phyloP scores from a whole-genome alignment of 2,797 vertebrate genomes.

The Anniella stebbinsi region DNA sequence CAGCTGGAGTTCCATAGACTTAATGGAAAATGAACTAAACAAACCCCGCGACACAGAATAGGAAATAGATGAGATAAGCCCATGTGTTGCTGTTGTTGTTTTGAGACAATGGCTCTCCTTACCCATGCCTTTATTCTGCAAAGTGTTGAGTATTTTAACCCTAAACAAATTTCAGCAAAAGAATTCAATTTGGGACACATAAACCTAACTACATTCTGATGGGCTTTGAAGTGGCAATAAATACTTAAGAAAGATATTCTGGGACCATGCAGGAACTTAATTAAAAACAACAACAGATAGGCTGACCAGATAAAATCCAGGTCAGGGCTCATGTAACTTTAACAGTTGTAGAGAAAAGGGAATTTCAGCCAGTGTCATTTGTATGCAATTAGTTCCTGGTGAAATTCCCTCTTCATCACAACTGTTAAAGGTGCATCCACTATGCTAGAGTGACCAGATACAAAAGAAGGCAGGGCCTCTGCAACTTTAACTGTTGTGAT shows the following conservation, averaged over 20 bases:
- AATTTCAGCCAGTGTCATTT: no score
- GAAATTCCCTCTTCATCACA: no score
- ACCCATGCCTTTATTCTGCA: neutral
- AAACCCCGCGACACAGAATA: neutral
- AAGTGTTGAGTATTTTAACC: neutral
- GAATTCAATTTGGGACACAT: conserved; percentile 2
- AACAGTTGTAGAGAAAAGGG: no score
- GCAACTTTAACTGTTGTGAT: no score
- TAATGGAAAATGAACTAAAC: neutral
- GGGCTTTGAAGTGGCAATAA: conserved; percentile 7
- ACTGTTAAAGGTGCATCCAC: no score
- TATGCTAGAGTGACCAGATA: no score
- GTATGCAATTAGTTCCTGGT: no score
- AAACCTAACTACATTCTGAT: neutral
- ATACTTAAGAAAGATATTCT: neutral
- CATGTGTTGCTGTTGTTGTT: no score
- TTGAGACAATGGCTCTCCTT: neutral
- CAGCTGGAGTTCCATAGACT: neutral
- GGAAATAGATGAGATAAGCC: conserved; percentile 1
- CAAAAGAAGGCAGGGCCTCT: no score
- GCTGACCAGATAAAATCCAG: no score
- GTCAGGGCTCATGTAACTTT: no score
- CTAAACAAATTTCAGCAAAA: conserved; percentile 23
- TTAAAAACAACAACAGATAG: neutral
- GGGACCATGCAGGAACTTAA: neutral